Evolutionary conservation across 53 echinoderm and acorn worm genomes (phyloP).

Genomic region (Luidia sarsii): DNA sequence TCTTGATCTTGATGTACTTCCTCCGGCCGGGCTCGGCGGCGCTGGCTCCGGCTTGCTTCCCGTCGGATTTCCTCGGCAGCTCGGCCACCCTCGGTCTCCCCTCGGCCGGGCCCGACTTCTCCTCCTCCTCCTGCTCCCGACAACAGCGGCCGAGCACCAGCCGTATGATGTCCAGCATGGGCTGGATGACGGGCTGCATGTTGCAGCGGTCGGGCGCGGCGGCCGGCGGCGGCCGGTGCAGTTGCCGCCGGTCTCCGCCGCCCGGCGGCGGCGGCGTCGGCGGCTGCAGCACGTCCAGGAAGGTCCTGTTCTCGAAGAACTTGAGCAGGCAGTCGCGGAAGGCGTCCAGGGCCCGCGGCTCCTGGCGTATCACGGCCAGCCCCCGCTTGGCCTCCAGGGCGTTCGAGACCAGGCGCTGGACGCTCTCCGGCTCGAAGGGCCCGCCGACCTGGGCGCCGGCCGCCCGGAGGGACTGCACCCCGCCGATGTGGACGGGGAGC

Average conservation of each 20-base stretch:
- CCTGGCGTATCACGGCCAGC: constrained; percentile 21
- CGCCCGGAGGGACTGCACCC: background rate
- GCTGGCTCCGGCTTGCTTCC: background rate
- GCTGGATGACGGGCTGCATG: constrained; percentile 50
- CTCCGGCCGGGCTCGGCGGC: background rate
- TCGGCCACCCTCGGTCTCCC: background rate
- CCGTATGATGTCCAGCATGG: constrained; percentile 28
- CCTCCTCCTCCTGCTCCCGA: too few relatives aligned
- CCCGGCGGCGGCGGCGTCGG: constrained; percentile 30
- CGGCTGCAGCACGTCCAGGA: constrained; percentile 20
- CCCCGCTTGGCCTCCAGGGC: constrained; percentile 48
- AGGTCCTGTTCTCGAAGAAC: constrained; percentile 39
- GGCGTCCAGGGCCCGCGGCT: constrained; percentile 13
- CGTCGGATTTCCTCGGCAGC: background rate
- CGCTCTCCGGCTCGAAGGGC: constrained; percentile 48
- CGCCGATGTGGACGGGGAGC: constrained; percentile 25
- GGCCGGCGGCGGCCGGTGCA: constrained; percentile 18
- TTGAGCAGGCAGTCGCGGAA: constrained; percentile 41
- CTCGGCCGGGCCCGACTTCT: background rate
- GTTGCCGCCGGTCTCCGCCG: too few relatives aligned
- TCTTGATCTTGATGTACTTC: constrained; percentile 16
- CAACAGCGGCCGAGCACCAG: constrained; percentile 14
- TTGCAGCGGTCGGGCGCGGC: constrained; percentile 28
- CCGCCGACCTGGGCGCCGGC: constrained; percentile 11
- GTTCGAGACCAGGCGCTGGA: constrained; percentile 26